phyloP scores from a whole-genome alignment of 1,140 invertebrate genomes.

The Drosophila tani region DNA sequence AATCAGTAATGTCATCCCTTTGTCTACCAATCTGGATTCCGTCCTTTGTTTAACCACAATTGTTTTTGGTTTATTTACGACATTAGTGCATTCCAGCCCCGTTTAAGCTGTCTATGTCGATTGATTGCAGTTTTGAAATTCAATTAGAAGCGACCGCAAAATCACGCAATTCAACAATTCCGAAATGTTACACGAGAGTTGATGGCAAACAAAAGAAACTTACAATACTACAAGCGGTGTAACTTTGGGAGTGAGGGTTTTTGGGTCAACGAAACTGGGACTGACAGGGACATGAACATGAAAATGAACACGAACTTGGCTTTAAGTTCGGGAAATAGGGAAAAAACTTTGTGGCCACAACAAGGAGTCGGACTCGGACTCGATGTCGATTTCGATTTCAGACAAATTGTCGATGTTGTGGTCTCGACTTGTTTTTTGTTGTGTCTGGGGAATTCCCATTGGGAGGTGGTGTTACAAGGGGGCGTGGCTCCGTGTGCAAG shows the following conservation, averaged over 20 bases:
- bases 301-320: constrained; percentile 34
- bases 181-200: constrained; percentile 32
- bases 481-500: constrained; percentile 11
- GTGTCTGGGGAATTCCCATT: constrained; percentile 41
- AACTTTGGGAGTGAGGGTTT: constrained; percentile 1
- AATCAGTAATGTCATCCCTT: constrained; percentile 1
- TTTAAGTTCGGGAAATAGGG: constrained; percentile 39
- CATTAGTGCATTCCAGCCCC: constrained; percentile 7
- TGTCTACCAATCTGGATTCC: background rate
- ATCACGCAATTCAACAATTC: constrained; percentile 76
- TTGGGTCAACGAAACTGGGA: constrained; percentile 15
- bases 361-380: constrained; percentile 12
- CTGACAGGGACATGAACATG: constrained; percentile 36
- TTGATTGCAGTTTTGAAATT: constrained; percentile 66
- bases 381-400: constrained; percentile 27
- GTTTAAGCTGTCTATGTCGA: constrained; percentile 29
- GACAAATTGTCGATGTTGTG: constrained; percentile 33
- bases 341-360: constrained; percentile 29
- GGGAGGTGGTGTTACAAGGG: constrained; percentile 24
- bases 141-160: constrained; percentile 61
- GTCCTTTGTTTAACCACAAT: background rate
- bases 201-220: constrained; percentile 25
- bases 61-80: constrained; percentile 6
- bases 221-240: background rate
- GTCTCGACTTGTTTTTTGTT: constrained; percentile 6